phyloP scores from a whole-genome alignment of 2,797 vertebrate species.

The Crax fasciolata region DNA sequence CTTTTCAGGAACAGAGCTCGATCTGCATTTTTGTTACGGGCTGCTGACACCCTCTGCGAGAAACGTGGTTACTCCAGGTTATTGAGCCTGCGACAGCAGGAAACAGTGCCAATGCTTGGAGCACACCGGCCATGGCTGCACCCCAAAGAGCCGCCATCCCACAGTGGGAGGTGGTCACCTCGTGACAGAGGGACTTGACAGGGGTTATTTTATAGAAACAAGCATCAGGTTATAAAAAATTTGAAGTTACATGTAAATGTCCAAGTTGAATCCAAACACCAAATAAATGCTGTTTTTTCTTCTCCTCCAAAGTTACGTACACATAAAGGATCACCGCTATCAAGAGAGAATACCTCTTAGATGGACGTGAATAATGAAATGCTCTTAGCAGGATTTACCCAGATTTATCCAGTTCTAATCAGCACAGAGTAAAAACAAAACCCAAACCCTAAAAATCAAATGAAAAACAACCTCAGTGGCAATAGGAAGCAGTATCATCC shows the following conservation, averaged over 20 bases:
- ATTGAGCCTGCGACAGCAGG: neutral
- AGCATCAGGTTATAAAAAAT: neutral
- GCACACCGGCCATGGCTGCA: neutral
- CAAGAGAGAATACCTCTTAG: neutral
- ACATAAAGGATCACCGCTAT: neutral
- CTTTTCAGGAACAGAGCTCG: neutral
- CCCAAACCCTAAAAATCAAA: neutral
- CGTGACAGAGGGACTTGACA: fast-evolving
- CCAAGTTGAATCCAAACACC: neutral
- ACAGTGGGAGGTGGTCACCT: neutral
- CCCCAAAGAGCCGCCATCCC: neutral
- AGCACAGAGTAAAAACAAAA: neutral
- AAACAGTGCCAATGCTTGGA: neutral
- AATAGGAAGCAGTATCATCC: neutral
- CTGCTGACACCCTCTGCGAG: neutral
- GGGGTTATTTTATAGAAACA: neutral
- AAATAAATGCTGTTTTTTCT: neutral
- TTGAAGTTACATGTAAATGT: neutral
- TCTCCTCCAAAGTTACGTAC: neutral
- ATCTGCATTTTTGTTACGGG: neutral
- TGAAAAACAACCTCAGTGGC: neutral
- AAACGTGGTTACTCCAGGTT: neutral
- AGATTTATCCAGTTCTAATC: neutral
- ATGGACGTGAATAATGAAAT: fast-evolving
- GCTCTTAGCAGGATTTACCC: neutral